Conservation (phyloP, 2,113 vertebrate genomes). For the Eulemur macaco region DNA sequence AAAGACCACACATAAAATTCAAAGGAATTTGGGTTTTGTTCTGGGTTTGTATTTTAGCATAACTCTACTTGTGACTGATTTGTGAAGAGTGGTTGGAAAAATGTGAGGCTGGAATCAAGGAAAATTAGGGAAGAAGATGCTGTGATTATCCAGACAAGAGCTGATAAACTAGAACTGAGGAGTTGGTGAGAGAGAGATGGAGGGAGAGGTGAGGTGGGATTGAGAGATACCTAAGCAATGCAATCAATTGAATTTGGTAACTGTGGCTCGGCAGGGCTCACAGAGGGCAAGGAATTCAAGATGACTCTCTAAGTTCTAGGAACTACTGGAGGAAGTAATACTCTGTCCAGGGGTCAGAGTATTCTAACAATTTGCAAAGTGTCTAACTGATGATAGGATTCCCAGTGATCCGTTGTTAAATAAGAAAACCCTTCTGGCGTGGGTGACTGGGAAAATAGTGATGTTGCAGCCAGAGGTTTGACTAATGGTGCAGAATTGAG, state of each 20-base stretch:
- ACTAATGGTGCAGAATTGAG: neutral
- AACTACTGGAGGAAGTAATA: neutral
- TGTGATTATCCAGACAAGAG: neutral
- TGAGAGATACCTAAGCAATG: neutral
- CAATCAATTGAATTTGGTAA: neutral
- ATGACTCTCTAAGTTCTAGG: neutral
- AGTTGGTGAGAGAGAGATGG: neutral
- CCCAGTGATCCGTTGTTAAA: neutral
- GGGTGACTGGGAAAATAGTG: neutral
- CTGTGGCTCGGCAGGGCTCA: neutral
- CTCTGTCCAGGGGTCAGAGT: neutral
- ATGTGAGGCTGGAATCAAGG: neutral
- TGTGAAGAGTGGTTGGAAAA: neutral
- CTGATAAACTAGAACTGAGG: neutral
- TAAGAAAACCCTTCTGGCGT: neutral
- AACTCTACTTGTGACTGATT: neutral
- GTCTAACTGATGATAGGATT: neutral
- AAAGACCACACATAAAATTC: neutral
- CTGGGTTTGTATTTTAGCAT: neutral
- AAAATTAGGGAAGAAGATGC: neutral
- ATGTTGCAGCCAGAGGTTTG: neutral
- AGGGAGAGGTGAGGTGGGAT: neutral
- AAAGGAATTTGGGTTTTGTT: neutral
- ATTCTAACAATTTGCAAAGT: neutral
- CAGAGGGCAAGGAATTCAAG: neutral